These are phyloP conservation scores for Protobothrops mucrosquamatus DNA, from an alignment of 2,113 vertebrate species.

Conservation along the genomic window DNA sequence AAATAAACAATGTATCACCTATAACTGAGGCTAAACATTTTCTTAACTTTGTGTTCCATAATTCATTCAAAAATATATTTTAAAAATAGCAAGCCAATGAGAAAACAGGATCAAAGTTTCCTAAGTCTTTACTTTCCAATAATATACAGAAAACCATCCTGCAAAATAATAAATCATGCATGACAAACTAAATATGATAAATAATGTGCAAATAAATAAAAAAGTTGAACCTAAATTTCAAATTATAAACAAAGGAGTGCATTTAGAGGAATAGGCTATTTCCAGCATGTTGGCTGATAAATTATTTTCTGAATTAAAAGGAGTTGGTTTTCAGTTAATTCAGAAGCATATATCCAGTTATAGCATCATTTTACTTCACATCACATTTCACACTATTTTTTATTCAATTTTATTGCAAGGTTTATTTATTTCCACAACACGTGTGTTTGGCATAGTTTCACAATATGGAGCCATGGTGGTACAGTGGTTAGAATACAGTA, in stretches of 20 bases:
- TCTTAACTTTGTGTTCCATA: not conserved
- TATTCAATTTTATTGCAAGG: not conserved
- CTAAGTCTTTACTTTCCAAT: not conserved
- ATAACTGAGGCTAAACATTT: not conserved
- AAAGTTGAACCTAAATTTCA: not conserved
- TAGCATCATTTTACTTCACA: not conserved
- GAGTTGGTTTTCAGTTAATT: not conserved
- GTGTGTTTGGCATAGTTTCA: not conserved
- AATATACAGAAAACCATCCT: not conserved
- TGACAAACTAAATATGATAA: not conserved
- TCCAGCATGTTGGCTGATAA: not conserved
- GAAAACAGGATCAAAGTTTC: not conserved
- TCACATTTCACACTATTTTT: not conserved
- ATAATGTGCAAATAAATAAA: not conserved
- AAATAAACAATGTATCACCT: not conserved
- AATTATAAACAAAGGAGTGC: not conserved
- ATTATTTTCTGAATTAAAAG: not conserved
- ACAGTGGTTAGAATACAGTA: not conserved
- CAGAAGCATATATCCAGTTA: not conserved
- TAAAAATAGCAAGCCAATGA: not conserved
- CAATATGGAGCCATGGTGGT: not conserved
- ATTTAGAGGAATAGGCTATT: not conserved
- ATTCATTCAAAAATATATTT: not conserved
- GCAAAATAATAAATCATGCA: not conserved
- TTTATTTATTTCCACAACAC: not conserved